phyloP scores from a whole-genome alignment of 2,113 vertebrate genomes.

The Anolis carolinensis region DNA sequence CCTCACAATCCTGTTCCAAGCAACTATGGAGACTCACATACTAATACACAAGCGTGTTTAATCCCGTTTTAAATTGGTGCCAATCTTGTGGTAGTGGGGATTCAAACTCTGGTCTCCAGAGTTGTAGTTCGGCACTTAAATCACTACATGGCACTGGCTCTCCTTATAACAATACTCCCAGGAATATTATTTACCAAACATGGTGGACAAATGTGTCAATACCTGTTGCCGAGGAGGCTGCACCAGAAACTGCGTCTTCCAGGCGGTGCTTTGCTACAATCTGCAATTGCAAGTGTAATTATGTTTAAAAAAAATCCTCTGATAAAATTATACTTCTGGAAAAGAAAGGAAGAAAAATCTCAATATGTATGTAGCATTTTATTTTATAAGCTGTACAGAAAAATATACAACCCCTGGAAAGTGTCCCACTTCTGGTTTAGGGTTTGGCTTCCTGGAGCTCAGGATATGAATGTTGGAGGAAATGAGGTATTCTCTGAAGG shows the following conservation, averaged over 20 bases:
- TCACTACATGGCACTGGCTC: too few species aligned
- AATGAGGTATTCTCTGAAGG: not conserved
- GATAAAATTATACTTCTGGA: not conserved
- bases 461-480: not conserved
- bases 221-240: constrained; percentile 81
- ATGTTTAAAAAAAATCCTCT: constrained; percentile 43
- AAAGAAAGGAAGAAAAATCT: not conserved
- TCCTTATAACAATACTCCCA: not conserved
- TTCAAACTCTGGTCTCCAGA: too few species aligned
- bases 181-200: not conserved
- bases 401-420: not conserved
- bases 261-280: constrained; percentile 83
- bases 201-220: constrained; percentile 40
- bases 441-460: not conserved
- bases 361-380: too few species aligned
- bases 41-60: too few species aligned
- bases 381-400: too few species aligned
- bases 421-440: not conserved
- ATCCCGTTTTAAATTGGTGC: too few species aligned
- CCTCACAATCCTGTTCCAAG: too few species aligned
- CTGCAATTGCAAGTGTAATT: constrained; percentile 74
- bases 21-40: too few species aligned
- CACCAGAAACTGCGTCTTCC: constrained; percentile 70
- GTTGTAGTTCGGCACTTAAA: too few species aligned
- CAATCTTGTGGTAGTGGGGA: too few species aligned